A percentile compares a stretch with the other conserved stretches of the same genome.
Conservation (phyloP, 2,888 invertebrate species). For the Gonocerus acuteangulatus region DNA sequence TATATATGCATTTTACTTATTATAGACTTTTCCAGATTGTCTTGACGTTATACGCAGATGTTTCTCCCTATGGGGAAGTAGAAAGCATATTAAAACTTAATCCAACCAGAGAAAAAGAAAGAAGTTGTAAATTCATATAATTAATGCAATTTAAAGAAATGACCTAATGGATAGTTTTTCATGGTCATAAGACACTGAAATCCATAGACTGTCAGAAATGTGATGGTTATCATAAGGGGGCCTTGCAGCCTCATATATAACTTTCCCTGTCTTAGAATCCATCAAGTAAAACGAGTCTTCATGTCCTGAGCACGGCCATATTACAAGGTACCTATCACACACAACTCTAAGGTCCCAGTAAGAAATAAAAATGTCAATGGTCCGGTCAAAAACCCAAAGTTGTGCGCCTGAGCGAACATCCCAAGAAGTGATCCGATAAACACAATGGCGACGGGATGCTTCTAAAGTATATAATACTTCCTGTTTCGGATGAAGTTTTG, state of each 20-base stretch:
- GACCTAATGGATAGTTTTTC: not conserved
- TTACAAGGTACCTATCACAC: constrained; percentile 6
- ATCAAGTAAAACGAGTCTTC: constrained; percentile 8
- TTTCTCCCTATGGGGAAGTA: no score
- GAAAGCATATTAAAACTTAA: no score
- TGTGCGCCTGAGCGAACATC: not conserved
- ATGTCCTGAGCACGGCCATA: not conserved
- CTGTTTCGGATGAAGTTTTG: constrained; percentile 7
- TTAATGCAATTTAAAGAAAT: not conserved
- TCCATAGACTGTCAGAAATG: constrained; percentile 9
- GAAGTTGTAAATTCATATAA: no score
- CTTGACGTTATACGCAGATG: no score
- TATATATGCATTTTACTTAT: no score
- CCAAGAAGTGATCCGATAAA: constrained; percentile 4
- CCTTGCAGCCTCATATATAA: constrained; percentile 4
- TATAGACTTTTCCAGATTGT: no score
- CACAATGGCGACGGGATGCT: not conserved
- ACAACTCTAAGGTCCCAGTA: constrained; percentile 6
- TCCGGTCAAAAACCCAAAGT: constrained; percentile 1
- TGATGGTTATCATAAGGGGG: not conserved
- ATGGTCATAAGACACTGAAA: not conserved
- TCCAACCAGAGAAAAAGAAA: no score
- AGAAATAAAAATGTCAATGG: constrained; percentile 3
- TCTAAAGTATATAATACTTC: constrained; percentile 6
- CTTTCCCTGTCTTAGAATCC: constrained; percentile 2